Conservation (phyloP, 2,113 vertebrate species). For the Phyllostomus hastatus region DNA sequence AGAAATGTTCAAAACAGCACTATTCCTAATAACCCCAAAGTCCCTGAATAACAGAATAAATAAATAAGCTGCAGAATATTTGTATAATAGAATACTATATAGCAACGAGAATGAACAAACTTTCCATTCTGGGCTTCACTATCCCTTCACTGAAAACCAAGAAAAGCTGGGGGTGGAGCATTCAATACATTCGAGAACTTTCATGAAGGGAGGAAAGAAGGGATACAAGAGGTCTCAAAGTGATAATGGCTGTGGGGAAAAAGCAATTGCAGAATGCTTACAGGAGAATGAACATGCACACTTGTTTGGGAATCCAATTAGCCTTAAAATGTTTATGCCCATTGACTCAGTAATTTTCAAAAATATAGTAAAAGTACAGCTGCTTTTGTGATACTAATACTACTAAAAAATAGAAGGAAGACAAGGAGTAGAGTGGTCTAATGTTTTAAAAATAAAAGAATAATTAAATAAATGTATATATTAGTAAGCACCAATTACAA, state of each 20-base stretch:
- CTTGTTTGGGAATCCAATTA: background rate
- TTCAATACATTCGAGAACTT: background rate
- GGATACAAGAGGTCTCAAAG: background rate
- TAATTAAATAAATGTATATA: background rate
- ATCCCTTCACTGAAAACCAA: background rate
- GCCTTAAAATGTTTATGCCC: background rate
- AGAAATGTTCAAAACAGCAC: background rate
- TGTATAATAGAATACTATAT: background rate
- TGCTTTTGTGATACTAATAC: background rate
- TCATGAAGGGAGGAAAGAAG: background rate
- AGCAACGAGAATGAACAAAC: background rate
- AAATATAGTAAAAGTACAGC: background rate
- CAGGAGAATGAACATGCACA: background rate
- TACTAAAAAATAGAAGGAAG: background rate
- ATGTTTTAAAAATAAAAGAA: background rate
- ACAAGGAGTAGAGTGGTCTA: background rate
- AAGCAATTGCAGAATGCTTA: background rate
- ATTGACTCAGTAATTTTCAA: background rate
- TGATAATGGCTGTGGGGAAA: background rate
- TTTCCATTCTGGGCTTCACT: background rate
- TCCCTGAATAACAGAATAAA: background rate
- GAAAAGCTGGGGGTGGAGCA: background rate
- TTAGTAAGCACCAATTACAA: background rate
- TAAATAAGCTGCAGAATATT: background rate
- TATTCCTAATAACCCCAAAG: background rate